Percentiles rank a stretch among this genome's conserved stretches.
phyloP scores from a whole-genome alignment of 2,888 invertebrate species.

The Chloroclysta siterata region DNA sequence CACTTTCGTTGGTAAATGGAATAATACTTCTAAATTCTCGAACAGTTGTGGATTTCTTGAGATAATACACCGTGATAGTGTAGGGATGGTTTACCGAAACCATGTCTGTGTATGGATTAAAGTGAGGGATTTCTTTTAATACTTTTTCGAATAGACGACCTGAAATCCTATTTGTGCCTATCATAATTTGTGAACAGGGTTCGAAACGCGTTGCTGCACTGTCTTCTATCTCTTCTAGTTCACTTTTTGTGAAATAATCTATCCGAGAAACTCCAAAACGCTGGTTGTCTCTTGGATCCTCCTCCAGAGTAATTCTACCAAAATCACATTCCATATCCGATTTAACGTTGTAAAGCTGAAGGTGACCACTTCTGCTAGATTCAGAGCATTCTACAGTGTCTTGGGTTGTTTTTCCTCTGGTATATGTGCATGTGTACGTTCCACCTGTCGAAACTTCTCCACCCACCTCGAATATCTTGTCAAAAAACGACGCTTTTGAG shows the following conservation, averaged over 20 bases:
- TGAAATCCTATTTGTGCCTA: slow-evolving; percentile 2
- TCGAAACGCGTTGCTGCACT: background rate
- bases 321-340: slow-evolving; percentile 1
- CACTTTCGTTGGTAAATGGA: background rate
- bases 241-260: background rate
- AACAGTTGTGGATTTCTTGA: background rate
- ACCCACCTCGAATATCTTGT: background rate
- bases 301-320: background rate
- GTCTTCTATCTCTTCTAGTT: background rate
- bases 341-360: background rate
- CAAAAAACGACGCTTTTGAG: background rate
- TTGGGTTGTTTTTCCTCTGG: background rate
- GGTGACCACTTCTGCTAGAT: background rate
- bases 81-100: too few species aligned
- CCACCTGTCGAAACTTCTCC: background rate
- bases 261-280: background rate
- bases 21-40: background rate
- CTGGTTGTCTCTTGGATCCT: background rate
- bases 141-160: background rate
- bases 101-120: background rate
- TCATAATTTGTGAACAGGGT: background rate
- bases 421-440: background rate
- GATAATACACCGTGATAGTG: too few species aligned
- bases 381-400: background rate
- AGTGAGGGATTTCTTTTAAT: background rate